Evolutionary conservation across 1,140 invertebrate species (phyloP), one percentile per base, ranked within the genome.

Genomic region (Drosophila ironensis): DNA sequence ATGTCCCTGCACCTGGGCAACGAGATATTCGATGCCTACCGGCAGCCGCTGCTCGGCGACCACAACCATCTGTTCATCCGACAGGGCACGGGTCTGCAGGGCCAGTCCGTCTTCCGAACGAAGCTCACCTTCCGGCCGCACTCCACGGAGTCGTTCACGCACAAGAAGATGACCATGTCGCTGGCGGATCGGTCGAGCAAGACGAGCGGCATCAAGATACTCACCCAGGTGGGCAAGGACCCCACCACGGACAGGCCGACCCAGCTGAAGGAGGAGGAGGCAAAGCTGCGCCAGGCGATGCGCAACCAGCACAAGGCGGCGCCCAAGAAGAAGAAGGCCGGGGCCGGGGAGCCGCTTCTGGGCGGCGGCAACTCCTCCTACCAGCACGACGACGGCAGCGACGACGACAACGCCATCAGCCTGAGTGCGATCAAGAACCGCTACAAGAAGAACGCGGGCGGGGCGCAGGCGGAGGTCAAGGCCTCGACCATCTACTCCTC

Each of bases 161-260:
- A 99, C 91, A 94, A 98, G 59, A 99, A 99, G 92, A 98, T 99
- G 95, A 99, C 98, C 0, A 93, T 99, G 90, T 99, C 97, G 0
- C 91, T 99, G 38, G 98, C 98, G 3, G 98, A 99, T 90, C 93
- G 98, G 7, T 98, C 97, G n/a, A 96, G 96, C 48, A 99, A 99
- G 90, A 96, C 97, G 7, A 95, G 96, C 11, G 98, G 98, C 53
- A 98, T 99, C 75, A 98, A 99, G 91, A 97, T 99, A 20, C 91
- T 99, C 40, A 98, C 97, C 0, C 96, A 96, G 90, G 97, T 98
- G 48, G 98, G 97, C 9, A 93, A 94, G 66, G 97, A 99, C 92
- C 98, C 98, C 4, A 98, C 99, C 89, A 94, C 95, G 28, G 95
- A 98, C 88, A 93, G 96, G 88, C 94, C 94, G 25, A 96, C 97